Evolutionary conservation across 2,797 vertebrate species (phyloP).

Genomic region (Sternarchorhynchus goeldii): DNA sequence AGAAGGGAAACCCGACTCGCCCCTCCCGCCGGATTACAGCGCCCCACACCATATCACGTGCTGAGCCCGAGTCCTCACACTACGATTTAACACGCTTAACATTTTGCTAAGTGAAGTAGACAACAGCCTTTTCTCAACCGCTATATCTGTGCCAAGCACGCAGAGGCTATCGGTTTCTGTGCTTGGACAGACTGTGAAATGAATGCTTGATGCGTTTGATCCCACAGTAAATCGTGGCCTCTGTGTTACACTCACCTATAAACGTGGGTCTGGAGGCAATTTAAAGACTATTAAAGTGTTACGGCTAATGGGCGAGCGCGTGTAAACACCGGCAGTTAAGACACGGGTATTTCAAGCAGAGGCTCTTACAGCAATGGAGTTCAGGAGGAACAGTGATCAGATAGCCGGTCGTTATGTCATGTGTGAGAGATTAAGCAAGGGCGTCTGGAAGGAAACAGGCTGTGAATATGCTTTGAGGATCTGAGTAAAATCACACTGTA

Average conservation of each 20-base stretch:
- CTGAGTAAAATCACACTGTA: conserved; percentile 54
- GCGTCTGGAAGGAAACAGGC: conserved; percentile 48
- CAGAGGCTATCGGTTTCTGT: conserved; percentile 15
- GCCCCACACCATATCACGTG: conserved; percentile 36
- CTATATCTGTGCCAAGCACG: conserved; percentile 26
- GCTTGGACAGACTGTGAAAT: conserved; percentile 31
- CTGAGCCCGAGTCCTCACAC: conserved; percentile 17
- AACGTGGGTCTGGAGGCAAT: conserved; percentile 71
- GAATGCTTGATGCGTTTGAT: conserved; percentile 51
- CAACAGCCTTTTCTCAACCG: not conserved
- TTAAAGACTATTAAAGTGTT: conserved; percentile 69
- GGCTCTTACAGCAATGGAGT: conserved; percentile 63
- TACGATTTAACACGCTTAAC: conserved; percentile 30
- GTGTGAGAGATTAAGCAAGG: conserved; percentile 54
- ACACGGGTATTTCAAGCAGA: conserved; percentile 64
- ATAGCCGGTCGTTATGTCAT: conserved; percentile 37
- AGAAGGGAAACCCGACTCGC: conserved; percentile 58
- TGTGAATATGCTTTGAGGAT: conserved; percentile 38
- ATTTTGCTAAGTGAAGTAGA: conserved; percentile 32
- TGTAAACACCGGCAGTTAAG: conserved; percentile 64
- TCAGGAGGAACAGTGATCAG: conserved; percentile 57
- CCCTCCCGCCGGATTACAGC: conserved; percentile 35
- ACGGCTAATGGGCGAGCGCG: conserved; percentile 61
- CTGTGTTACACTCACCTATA: conserved; percentile 48
- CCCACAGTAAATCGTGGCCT: conserved; percentile 51